Conservation (phyloP, 2,888 invertebrate genomes). For the Acanthoscelides obtectus region DNA sequence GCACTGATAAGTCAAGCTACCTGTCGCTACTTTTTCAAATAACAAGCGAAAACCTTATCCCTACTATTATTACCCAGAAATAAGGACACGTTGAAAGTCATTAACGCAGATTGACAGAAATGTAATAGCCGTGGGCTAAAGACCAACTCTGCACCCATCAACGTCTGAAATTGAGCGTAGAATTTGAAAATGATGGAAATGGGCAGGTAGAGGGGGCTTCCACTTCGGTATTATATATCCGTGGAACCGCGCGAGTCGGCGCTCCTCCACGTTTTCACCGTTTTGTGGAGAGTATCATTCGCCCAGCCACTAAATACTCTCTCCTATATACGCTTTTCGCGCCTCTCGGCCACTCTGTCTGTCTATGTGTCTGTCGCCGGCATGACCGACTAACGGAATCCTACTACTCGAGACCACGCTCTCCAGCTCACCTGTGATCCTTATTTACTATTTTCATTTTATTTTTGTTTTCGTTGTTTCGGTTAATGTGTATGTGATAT, state of each 20-base stretch:
- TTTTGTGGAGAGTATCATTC: background rate
- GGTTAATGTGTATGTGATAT: background rate
- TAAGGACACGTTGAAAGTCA: too few species aligned
- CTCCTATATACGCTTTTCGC: background rate
- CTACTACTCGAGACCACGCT: conserved; percentile 15
- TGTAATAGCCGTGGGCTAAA: background rate
- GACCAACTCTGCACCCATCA: too few species aligned
- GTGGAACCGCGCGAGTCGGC: background rate
- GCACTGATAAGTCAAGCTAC: too few species aligned
- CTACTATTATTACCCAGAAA: too few species aligned
- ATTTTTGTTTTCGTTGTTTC: background rate
- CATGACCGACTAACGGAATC: conserved; percentile 5
- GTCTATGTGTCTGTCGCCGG: background rate
- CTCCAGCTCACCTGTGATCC: conserved; percentile 7
- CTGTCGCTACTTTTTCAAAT: too few species aligned
- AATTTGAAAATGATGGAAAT: conserved; percentile 28
- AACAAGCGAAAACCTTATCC: too few species aligned
- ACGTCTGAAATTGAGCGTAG: conserved; percentile 19
- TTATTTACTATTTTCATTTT: background rate
- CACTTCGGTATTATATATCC: background rate
- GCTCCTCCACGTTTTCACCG: background rate
- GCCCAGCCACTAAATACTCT: background rate
- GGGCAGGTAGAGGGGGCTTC: conserved; percentile 6
- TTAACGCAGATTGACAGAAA: too few species aligned
- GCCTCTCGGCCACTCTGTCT: too few species aligned